phyloP scores from a whole-genome alignment of 2,113 vertebrate species.

The Physeter macrocephalus region DNA sequence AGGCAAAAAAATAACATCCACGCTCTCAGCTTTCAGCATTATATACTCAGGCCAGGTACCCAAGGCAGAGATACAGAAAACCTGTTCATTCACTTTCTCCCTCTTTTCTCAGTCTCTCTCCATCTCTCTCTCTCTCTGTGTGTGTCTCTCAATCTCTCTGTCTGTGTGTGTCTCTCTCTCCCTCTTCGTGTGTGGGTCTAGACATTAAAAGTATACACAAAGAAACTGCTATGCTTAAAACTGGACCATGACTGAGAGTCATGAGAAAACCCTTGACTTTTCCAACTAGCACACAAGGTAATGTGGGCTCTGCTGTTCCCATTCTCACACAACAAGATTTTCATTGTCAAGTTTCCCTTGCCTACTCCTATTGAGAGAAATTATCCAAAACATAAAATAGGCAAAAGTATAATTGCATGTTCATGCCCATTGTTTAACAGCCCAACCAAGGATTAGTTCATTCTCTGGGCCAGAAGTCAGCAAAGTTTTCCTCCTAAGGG shows the following conservation, averaged over 20 bases:
- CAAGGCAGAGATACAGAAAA: neutral
- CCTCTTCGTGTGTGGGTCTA: neutral
- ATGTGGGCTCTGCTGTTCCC: neutral
- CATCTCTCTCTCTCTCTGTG: neutral
- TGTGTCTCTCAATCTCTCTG: neutral
- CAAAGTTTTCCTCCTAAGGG: neutral
- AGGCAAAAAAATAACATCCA: neutral
- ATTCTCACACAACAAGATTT: neutral
- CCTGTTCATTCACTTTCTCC: neutral
- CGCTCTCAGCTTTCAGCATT: neutral
- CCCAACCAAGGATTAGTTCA: neutral
- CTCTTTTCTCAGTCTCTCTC: neutral
- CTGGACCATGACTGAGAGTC: neutral
- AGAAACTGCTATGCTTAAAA: neutral
- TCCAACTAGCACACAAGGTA: neutral
- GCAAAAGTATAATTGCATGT: neutral
- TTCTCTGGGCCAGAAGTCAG: neutral
- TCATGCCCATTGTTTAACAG: neutral
- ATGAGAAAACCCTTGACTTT: neutral
- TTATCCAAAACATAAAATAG: neutral
- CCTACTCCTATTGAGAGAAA: neutral
- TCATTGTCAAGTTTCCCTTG: neutral
- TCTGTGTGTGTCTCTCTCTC: fast-evolving
- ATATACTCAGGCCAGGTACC: neutral
- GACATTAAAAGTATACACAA: neutral